phyloP scores from a whole-genome alignment of 2,113 vertebrate genomes.

The Amphiprion ocellaris region DNA sequence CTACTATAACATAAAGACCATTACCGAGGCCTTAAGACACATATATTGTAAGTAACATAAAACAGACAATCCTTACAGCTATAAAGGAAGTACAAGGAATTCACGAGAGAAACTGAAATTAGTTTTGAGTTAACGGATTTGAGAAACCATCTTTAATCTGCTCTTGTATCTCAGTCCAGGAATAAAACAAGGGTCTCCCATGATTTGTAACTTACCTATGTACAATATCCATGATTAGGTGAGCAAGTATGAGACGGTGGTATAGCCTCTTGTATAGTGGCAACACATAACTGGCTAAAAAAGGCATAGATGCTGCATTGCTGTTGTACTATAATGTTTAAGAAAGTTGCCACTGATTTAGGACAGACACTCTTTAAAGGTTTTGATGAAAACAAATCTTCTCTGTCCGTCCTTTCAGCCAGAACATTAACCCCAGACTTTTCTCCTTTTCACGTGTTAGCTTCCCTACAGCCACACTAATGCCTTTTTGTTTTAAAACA shows the following conservation, averaged over 20 bases:
- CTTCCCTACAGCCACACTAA: not conserved
- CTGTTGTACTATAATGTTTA: not conserved
- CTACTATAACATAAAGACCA: conserved; percentile 4
- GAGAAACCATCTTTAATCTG: not conserved
- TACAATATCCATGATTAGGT: not conserved
- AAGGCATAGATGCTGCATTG: not conserved
- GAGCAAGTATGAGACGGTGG: not conserved
- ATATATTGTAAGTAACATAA: not conserved
- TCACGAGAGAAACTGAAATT: conserved; percentile 15
- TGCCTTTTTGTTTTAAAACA: no score
- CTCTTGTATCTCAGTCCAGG: no score
- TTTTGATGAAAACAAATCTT: not conserved
- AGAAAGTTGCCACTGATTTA: not conserved
- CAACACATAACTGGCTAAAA: not conserved
- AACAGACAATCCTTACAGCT: not conserved
- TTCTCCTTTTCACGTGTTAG: not conserved
- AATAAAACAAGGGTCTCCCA: not conserved
- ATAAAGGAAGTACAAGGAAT: not conserved
- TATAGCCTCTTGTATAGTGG: no score
- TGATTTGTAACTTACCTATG: not conserved
- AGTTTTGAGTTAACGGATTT: conserved; percentile 15
- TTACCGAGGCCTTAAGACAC: conserved; percentile 9
- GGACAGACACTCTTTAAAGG: not conserved
- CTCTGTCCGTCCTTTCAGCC: not conserved
- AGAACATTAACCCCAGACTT: not conserved